A percentile compares a stretch with the other conserved stretches of the same genome.
Evolutionary conservation across 2,888 invertebrate genomes (phyloP).

Genomic region (Diarsia rubi): DNA sequence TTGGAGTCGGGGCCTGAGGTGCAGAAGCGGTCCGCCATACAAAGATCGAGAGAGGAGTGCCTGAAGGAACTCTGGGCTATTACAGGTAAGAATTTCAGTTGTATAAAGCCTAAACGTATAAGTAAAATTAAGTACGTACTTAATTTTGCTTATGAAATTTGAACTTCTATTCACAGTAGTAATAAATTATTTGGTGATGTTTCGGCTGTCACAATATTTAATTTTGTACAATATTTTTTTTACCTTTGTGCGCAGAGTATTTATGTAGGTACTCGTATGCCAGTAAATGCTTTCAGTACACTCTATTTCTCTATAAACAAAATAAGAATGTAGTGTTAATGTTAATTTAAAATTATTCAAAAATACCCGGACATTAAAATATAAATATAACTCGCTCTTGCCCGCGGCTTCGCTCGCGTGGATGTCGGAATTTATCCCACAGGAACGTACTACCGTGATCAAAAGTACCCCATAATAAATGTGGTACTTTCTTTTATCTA

Average conservation of each 20-base stretch:
- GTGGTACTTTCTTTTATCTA: too few species aligned
- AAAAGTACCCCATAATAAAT: too few species aligned
- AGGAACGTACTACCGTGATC: too few species aligned
- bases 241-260: background rate
- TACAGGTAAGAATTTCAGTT: constrained; percentile 91
- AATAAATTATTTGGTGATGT: background rate
- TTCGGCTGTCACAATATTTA: background rate
- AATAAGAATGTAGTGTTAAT: background rate
- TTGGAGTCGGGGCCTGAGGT: constrained; percentile 94
- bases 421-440: too few species aligned
- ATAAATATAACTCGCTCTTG: too few species aligned
- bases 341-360: background rate
- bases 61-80: constrained; percentile 94
- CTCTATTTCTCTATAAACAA: background rate
- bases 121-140: background rate
- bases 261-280: too few species aligned
- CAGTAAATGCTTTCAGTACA: too few species aligned
- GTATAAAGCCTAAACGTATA: background rate
- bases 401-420: too few species aligned
- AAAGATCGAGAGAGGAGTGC: constrained; percentile 92
- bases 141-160: background rate
- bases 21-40: constrained; percentile 92
- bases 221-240: background rate
- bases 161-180: background rate
- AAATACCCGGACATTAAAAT: background rate